Conservation (phyloP, 2,113 vertebrate species). For the Hemiprocne comata region DNA sequence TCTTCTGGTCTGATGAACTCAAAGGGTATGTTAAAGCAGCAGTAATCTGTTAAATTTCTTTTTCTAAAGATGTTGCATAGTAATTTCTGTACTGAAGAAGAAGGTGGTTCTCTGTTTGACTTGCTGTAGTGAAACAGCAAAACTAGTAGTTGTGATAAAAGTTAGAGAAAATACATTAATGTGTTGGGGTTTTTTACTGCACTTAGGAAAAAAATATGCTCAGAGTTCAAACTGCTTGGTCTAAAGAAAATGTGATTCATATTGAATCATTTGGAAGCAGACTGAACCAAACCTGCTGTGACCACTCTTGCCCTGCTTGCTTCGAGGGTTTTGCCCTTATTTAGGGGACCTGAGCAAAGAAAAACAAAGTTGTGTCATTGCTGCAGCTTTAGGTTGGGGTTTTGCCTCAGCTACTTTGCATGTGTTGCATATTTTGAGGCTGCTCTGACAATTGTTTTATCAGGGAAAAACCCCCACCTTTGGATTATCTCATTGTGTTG, state of each 20-base stretch:
- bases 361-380: background rate
- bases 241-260: conserved; percentile 16
- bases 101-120: background rate
- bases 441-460: background rate
- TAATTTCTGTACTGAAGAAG: background rate
- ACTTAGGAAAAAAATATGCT: background rate
- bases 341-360: background rate
- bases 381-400: background rate
- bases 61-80: background rate
- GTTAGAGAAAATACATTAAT: background rate
- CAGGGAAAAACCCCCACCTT: background rate
- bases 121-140: background rate
- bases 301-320: background rate
- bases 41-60: background rate
- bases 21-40: background rate
- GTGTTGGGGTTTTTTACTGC: background rate
- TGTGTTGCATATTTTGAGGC: background rate
- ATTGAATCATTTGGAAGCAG: background rate
- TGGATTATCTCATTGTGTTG: background rate
- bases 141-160: background rate
- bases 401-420: background rate
- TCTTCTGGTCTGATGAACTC: background rate
- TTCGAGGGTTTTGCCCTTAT: background rate
- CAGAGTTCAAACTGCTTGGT: background rate
- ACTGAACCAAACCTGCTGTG: background rate